These are phyloP conservation scores for Origma solitaria DNA, from an alignment of 2,113 vertebrate species.

Conservation along the genomic window DNA sequence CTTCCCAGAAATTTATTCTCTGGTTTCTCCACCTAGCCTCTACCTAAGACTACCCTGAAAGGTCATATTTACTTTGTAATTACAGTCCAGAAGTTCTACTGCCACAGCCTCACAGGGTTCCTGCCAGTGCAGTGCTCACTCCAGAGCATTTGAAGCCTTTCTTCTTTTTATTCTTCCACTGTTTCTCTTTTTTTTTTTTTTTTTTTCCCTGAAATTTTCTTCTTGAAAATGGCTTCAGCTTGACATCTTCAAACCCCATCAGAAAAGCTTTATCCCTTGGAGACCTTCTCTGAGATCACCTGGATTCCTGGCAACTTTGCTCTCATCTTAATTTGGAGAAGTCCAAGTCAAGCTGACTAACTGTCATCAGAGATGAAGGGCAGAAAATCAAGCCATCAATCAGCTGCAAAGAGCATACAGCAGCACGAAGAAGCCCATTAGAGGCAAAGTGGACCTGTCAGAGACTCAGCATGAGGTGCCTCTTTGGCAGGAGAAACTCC, in stretches of 20 bases:
- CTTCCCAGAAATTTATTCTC: background rate
- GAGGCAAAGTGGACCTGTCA: background rate
- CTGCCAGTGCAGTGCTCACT: background rate
- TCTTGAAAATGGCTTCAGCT: background rate
- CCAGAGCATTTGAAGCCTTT: background rate
- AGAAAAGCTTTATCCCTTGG: background rate
- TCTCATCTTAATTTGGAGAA: background rate
- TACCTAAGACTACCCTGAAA: background rate
- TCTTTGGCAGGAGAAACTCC: background rate
- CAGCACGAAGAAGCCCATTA: background rate
- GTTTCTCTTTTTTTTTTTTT: background rate
- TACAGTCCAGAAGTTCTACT: background rate
- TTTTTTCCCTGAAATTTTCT: background rate
- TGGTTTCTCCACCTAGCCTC: background rate
- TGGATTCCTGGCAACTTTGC: background rate
- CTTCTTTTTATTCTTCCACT: background rate
- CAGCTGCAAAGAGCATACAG: background rate
- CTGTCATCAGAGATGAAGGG: background rate
- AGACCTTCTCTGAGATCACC: background rate
- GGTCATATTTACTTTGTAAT: background rate
- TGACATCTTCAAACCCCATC: background rate
- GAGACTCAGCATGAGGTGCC: background rate
- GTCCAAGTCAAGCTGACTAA: background rate
- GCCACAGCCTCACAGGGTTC: background rate
- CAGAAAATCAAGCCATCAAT: background rate